Evolutionary conservation across 1,140 invertebrate genomes (phyloP).

Genomic region (Metopolophium dirhodum): DNA sequence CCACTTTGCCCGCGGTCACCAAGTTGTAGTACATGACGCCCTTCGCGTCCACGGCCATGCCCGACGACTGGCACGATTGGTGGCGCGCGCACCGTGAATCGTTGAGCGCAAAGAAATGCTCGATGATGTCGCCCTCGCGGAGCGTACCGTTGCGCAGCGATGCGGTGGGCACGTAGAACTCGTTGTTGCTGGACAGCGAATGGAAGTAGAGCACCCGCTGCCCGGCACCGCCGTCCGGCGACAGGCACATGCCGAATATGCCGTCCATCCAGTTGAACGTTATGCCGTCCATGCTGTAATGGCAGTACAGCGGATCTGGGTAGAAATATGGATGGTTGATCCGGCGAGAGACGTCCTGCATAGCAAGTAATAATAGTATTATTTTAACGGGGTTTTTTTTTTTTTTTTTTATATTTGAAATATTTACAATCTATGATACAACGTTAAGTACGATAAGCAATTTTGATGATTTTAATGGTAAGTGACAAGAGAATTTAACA

Average conservation of each 20-base stretch:
- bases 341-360: conserved; percentile 73
- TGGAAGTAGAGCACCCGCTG: conserved; percentile 77
- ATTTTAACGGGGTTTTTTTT: neutral
- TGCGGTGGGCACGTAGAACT: conserved; percentile 75
- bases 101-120: conserved; percentile 71
- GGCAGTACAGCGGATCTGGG: conserved; percentile 77
- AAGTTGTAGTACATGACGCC: conserved; percentile 81
- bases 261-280: conserved; percentile 84
- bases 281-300: conserved; percentile 72
- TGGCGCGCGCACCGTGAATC: conserved; percentile 64
- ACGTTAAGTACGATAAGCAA: too few relatives aligned
- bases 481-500: too few relatives aligned
- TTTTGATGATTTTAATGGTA: too few relatives aligned
- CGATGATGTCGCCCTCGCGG: conserved; percentile 64
- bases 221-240: conserved; percentile 63
- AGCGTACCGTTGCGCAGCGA: conserved; percentile 69
- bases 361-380: too few relatives aligned
- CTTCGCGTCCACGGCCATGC: conserved; percentile 72
- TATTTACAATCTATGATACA: too few relatives aligned
- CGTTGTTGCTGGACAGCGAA: conserved; percentile 77
- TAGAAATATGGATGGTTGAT: conserved; percentile 77
- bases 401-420: too few relatives aligned
- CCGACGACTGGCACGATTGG: conserved; percentile 71
- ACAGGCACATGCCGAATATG: conserved; percentile 77
- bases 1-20: conserved; percentile 75